These are phyloP conservation scores for Strigops habroptila DNA, from an alignment of 2,113 vertebrate species.

Conservation along the genomic window DNA sequence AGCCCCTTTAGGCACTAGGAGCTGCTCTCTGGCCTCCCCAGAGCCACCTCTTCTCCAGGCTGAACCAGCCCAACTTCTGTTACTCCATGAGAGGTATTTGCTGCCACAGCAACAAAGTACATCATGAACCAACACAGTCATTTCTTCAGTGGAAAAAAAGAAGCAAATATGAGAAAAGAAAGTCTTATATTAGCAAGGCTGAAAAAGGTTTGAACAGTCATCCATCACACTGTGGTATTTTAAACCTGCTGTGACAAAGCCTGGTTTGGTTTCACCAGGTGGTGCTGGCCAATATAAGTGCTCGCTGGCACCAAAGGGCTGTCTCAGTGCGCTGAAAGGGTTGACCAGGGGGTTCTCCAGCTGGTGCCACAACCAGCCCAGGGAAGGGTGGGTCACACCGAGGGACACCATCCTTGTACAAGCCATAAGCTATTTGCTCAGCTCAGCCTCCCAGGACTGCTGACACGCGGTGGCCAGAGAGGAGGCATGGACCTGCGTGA, in stretches of 20 bases:
- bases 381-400: accelerated
- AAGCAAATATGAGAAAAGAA: neutral
- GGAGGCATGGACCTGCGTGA: accelerated
- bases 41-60: neutral
- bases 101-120: neutral
- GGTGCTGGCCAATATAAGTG: accelerated
- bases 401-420: neutral
- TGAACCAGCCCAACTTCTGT: neutral
- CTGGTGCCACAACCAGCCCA: neutral
- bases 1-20: neutral
- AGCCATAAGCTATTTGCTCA: neutral
- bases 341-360: neutral
- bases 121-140: neutral
- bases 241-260: neutral
- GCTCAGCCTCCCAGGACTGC: neutral
- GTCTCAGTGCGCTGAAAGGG: neutral
- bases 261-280: slow-evolving; percentile 17
- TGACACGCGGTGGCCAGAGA: accelerated
- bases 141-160: neutral
- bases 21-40: neutral
- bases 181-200: slow-evolving; percentile 14
- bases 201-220: neutral
- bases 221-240: neutral
- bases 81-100: neutral
- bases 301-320: accelerated